Evolutionary conservation across 1,140 invertebrate genomes (phyloP).

Genomic region (Berghia stephanieae): DNA sequence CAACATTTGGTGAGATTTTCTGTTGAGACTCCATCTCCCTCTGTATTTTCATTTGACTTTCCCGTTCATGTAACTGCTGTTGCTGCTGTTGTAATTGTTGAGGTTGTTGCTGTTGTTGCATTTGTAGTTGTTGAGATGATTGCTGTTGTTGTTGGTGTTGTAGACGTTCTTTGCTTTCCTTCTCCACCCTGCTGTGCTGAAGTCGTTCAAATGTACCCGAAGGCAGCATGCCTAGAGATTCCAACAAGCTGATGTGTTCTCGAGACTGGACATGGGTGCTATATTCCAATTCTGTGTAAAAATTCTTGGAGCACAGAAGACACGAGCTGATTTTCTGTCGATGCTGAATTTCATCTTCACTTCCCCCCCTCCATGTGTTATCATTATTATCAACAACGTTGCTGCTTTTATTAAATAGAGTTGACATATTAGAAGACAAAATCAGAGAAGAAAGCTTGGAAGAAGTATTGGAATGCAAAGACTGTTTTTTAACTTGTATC

Average conservation of each 20-base stretch:
- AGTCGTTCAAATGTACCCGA: constrained; percentile 96
- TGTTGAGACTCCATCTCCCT: neutral
- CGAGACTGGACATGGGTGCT: constrained; percentile 96
- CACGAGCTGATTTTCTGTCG: too few relatives aligned
- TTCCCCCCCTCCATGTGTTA: too few relatives aligned
- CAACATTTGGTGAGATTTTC: too few relatives aligned
- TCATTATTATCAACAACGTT: too few relatives aligned
- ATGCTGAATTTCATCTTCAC: too few relatives aligned
- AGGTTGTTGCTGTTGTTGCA: neutral
- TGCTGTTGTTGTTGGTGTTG: neutral
- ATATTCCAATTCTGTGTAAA: constrained; percentile 78
- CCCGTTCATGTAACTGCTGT: neutral
- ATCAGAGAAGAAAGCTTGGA: too few relatives aligned
- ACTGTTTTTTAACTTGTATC: too few relatives aligned
- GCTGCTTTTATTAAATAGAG: too few relatives aligned
- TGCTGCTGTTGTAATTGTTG: too few relatives aligned
- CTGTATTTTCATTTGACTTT: neutral
- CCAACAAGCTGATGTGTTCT: constrained; percentile 95
- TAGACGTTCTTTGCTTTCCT: neutral
- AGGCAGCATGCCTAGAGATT: constrained; percentile 91
- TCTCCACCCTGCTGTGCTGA: constrained; percentile 76
- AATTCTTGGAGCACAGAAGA: constrained; percentile 35
- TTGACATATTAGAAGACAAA: too few relatives aligned
- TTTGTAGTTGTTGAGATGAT: neutral
- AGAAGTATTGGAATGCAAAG: too few relatives aligned